Base-by-base conservation (phyloP, 2,888 invertebrate genomes). In the Carcina quercana region DNA sequence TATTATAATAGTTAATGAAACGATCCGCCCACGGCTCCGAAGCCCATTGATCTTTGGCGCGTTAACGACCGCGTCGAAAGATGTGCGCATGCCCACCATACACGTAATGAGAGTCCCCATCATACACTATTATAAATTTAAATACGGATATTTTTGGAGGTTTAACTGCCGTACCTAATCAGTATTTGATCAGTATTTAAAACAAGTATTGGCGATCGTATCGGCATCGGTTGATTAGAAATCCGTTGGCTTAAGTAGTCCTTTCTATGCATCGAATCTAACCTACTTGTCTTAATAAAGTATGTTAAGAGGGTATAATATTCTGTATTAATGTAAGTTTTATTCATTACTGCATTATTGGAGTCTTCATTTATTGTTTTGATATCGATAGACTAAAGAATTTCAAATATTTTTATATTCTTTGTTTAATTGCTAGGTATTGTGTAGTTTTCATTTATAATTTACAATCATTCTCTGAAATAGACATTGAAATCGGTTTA, bases 1-100 rank as follows among this genome's bases (percentile, higher is more conserved):
- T 72, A 71, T 73, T 72, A 70, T 69, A 75, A 74, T 74, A 69
- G 70, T 72, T 78, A 80, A 80, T 79, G 76, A 76, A 79, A 67
- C 63, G 72, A 59, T 65, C 70, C 79, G 74, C 80, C 79, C 73
- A 79, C 79, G 58, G 52, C 48, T 50, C 59, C 54, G 61, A 61
- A 62, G 59, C 66, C 63, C 70, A 73, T 78, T 78, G 76, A 76
- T 76, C 74, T 74, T 58, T 32, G 45, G 61, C 65, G 67, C 61
- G 67, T 69, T 76, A 75, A 75, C 68, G 63, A 71, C 59, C 60
- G 64, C 62, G 68, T 66, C 63, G 71, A 69, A 66, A 72, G 66
- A 70, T 67, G 64, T 62, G 66, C 58, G 64, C 61, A 50, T 48
- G 61, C 55, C 54, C 59, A 59, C 48, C 51, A 54, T 52, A 56